phyloP scores from a whole-genome alignment of 2,888 invertebrate species.

The Subacronicta megacephala region DNA sequence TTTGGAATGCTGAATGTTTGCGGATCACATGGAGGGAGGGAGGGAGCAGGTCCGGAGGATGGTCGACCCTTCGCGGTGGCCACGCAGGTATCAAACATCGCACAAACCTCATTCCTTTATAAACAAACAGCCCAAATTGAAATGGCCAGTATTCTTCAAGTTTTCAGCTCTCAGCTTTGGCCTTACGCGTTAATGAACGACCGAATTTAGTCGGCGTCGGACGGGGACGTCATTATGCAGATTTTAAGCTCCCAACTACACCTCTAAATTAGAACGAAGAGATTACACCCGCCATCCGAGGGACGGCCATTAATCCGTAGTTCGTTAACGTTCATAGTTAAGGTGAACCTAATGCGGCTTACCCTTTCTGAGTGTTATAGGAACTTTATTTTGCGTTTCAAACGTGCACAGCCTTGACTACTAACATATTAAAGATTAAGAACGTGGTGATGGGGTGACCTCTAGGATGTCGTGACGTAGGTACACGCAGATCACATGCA shows the following conservation, averaged over 20 bases:
- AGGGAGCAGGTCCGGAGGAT: background rate
- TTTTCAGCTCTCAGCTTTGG: background rate
- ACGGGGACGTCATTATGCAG: constrained; percentile 63
- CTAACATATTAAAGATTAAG: background rate
- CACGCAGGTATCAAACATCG: constrained; percentile 8
- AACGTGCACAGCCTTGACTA: constrained; percentile 1
- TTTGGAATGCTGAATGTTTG: constrained; percentile 1
- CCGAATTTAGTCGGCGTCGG: background rate
- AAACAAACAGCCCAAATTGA: constrained; percentile 4
- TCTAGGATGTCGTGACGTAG: too few relatives aligned
- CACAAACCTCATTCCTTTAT: constrained; percentile 3
- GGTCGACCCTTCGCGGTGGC: background rate
- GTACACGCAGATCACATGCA: too few relatives aligned
- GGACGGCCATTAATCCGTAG: constrained; percentile 59
- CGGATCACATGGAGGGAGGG: background rate
- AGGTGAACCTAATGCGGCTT: constrained; percentile 4
- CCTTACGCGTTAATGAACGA: constrained; percentile 9
- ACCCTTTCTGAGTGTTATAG: constrained; percentile 12
- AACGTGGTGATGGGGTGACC: too few relatives aligned
- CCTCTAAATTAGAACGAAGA: constrained; percentile 68
- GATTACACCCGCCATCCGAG: constrained; percentile 56
- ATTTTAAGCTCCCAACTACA: constrained; percentile 60
- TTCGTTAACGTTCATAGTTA: constrained; percentile 54
- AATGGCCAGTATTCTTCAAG: constrained; percentile 1
- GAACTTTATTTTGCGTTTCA: constrained; percentile 20